Base-by-base conservation (phyloP, 2,113 vertebrate genomes). In the Anguilla rostrata region DNA sequence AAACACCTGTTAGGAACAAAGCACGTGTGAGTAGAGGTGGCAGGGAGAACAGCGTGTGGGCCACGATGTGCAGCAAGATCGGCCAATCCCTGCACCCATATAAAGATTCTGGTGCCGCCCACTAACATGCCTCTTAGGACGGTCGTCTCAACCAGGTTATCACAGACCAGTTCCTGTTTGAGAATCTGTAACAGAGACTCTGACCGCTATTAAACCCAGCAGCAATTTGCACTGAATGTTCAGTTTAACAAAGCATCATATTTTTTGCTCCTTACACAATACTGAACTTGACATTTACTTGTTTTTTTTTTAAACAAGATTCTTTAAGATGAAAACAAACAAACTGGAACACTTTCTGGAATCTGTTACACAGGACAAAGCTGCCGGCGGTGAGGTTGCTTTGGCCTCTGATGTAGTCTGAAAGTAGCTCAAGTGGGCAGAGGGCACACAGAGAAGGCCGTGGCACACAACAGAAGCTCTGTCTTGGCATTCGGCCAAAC, bases 1-100 rank as follows among this genome's bases (percentile, higher is more conserved):
- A 94, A 99, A 99, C 87, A 99, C 98, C 98, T 99, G 96, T 94
- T 92, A 94, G 93, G 92, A 93, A 94, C 91, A 95, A 94, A 96
- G 92, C 88, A 95, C 91, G 89, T 91, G 88, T 91, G 85, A 89
- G 88, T 87, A 56, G 41, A 90, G 78, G 86, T 22, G 40, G 90
- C 85, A 39, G 26, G 81, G 40, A 39, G 66, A 80, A 3, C 81
- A 53, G 75, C 22, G 39, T 11, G 16, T 34, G 66, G 26, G 75
- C 75, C 40, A 5, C 56, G 57, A 82, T 83, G 63, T 83, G 60
- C 86, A 87, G 18, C 39, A 85, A 84, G 22, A 78, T 43, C 2
- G 39, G 82, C 82, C 29, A 79, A 60, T 81, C 29, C 49, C 14
- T 39, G 39, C 20, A 9, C 49, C 20, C 78, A 46, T 80, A 34